These are phyloP conservation scores for Pogonognathellus flavescens DNA, from an alignment of 1,140 invertebrate species.

Conservation along the genomic window DNA sequence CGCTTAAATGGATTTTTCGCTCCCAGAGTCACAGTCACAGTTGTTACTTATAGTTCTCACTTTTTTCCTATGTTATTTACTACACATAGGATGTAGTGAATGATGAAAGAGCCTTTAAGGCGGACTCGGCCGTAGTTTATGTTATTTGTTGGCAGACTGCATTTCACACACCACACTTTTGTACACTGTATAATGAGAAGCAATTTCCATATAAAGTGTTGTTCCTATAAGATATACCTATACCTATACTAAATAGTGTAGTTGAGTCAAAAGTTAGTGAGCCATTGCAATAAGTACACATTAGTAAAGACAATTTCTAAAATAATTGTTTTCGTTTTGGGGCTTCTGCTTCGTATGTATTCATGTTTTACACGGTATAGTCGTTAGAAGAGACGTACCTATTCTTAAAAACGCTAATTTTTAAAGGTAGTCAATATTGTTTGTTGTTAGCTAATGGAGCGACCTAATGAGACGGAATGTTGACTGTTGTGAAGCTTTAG, in stretches of 20 bases:
- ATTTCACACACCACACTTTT: no score
- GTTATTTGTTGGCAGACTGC: background rate
- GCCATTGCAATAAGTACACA: no score
- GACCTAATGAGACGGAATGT: constrained; percentile 28
- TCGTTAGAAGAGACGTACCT: no score
- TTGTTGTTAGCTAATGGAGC: background rate
- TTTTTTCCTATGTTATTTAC: background rate
- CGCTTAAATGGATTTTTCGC: constrained; percentile 35
- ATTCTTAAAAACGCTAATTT: background rate
- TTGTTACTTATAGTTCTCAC: constrained; percentile 18
- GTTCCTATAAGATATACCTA: no score
- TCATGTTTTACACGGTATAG: background rate
- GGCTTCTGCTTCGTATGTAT: background rate
- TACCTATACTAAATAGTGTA: no score
- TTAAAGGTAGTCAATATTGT: constrained; percentile 16
- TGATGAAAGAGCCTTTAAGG: background rate
- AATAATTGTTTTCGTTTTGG: background rate
- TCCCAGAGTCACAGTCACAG: background rate
- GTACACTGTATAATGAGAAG: no score
- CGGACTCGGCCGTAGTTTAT: background rate
- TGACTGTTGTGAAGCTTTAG: background rate
- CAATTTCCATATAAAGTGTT: no score
- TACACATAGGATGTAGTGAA: background rate
- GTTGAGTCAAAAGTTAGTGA: no score
- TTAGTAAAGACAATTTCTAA: no score